Base-by-base conservation (phyloP, 2,113 vertebrate species). In the Sylvietta virens region DNA sequence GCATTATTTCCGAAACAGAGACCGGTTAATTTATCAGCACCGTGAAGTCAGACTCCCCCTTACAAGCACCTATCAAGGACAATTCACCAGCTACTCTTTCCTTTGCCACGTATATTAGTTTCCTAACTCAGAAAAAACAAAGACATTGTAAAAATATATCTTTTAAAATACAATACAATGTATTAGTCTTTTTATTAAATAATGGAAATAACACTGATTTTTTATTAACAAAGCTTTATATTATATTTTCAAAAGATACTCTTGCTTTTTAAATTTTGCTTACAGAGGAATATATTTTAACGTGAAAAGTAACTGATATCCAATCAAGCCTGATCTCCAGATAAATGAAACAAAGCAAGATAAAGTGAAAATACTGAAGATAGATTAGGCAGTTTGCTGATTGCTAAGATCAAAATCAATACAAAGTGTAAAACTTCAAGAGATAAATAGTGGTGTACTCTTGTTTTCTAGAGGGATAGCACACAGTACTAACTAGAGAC, bases 331-430 rank as follows among this genome's bases (percentile, higher is more conserved):
- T 92, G 51, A 80, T 84, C 62, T 78, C 28, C 62, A 81, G 61
- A 79, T 37, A 87, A 85, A 95, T 54, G 23, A 86, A 92, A 94
- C 11, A 78, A 95, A 93, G 53, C 33, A 85, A 69, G n/a, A 73
- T 42, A 94, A 81, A 88, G 47, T 62, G 42, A 94, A 97, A 93
- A 71, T 47, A 69, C 51, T 66, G 35, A 86, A 53, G 53, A 87
- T n/a, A 53, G 76, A 61, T 92, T 86, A 92, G 69, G 39, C 48
- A 91, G 31, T 86, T 95, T 94, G 45, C 81, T 88, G 57, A 81
- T 78, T 51, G 6, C 51, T 92, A 94, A 81, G 90, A 84, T 61
- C 42, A 90, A 95, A 97, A 96, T 91, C 44, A 28, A 92, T 84
- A 96, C 4, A 66, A 40, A 86, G 27, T 39, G 13, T 80, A 95